Conservation (phyloP, 1,140 invertebrate species). For the Rhyacophila brunnea region DNA sequence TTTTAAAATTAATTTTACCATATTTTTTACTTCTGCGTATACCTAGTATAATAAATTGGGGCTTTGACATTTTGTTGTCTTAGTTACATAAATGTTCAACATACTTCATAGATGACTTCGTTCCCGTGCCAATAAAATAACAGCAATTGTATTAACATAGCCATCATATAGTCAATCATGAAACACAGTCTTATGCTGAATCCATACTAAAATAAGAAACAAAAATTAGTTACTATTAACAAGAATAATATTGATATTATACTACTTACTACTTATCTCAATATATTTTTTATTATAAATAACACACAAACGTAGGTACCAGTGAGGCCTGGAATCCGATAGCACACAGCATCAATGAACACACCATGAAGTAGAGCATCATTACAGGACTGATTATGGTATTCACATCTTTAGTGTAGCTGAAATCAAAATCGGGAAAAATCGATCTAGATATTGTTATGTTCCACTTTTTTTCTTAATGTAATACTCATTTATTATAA, state of each 20-base stretch:
- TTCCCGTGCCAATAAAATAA: constrained; percentile 44
- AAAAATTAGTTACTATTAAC: not conserved
- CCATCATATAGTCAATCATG: constrained; percentile 40
- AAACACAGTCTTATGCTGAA: constrained; percentile 37
- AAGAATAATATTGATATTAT: not conserved
- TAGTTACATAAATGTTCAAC: no score
- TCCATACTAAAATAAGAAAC: constrained; percentile 32
- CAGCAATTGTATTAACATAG: constrained; percentile 39
- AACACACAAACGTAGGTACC: constrained; percentile 38
- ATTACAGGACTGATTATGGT: constrained; percentile 38
- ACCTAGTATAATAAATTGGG: no score
- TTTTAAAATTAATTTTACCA: no score
- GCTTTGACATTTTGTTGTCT: no score
- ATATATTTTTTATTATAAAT: no score
- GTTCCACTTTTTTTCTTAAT: no score
- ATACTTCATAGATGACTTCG: constrained; percentile 39
- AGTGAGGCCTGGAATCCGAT: constrained; percentile 41
- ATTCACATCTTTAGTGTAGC: constrained; percentile 36
- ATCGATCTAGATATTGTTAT: no score
- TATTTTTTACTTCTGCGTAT: no score
- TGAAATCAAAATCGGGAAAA: no score
- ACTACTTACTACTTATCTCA: no score
- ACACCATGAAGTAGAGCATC: constrained; percentile 42
- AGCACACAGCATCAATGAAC: constrained; percentile 39
- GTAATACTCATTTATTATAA: no score